Conservation (phyloP, 23 tunicate genomes). For the Botrylloides violaceus region DNA sequence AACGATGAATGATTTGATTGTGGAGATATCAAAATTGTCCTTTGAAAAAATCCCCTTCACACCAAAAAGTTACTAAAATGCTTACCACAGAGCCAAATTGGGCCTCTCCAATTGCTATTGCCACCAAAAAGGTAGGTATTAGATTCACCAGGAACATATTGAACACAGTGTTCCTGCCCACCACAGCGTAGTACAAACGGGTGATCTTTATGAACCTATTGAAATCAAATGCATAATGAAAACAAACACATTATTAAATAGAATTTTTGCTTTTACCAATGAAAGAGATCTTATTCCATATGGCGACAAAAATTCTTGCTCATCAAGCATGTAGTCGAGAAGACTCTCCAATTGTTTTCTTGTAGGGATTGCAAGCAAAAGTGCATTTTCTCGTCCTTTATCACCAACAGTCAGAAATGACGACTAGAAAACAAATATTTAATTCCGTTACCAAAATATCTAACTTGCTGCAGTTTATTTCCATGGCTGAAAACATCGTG, state of each 20-base stretch:
- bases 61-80: too few species aligned
- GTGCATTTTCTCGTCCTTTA: constrained; percentile 16
- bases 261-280: constrained; percentile 24
- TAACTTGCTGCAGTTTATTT: background rate
- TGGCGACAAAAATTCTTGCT: constrained; percentile 86
- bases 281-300: constrained; percentile 90
- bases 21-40: too few species aligned
- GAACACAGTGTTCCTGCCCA: constrained; percentile 78
- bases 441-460: too few species aligned
- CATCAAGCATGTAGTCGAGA: constrained; percentile 70
- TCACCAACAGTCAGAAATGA: constrained; percentile 50
- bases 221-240: background rate
- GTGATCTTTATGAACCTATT: constrained; percentile 60
- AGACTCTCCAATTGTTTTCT: constrained; percentile 47
- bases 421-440: constrained; percentile 25
- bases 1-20: too few species aligned
- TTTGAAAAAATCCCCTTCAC: too few species aligned
- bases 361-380: constrained; percentile 82
- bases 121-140: constrained; percentile 88
- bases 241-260: too few species aligned
- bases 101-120: constrained; percentile 98
- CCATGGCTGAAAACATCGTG: too few species aligned
- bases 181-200: constrained; percentile 72
- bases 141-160: constrained; percentile 87
- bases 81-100: constrained; percentile 93